Evolutionary conservation across 2,113 vertebrate species (phyloP).

Genomic region (Myrmecobius fasciatus): DNA sequence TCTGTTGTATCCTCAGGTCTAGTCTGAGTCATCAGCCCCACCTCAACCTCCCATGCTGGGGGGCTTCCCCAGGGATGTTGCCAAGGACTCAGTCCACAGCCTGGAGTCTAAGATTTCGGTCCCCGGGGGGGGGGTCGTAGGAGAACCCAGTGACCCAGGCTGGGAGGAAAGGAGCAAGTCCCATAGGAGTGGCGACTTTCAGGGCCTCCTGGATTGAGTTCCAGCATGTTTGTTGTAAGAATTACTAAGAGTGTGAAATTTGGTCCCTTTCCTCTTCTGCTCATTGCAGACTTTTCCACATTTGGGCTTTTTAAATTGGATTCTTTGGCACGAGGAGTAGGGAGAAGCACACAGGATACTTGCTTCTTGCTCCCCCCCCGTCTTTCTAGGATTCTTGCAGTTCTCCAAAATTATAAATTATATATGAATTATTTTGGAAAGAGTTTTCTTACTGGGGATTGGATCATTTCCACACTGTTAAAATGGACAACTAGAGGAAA

Average conservation of each 20-base stretch:
- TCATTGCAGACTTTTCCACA: background rate
- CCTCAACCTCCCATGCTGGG: too few species aligned
- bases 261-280: background rate
- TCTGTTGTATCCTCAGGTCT: too few species aligned
- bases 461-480: background rate
- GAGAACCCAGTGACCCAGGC: too few species aligned
- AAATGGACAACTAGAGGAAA: background rate
- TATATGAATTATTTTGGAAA: background rate
- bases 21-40: too few species aligned
- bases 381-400: background rate
- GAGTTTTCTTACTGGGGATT: background rate
- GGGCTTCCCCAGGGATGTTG: too few species aligned
- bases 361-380: background rate
- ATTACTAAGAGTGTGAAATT: background rate
- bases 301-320: background rate
- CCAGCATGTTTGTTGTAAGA: background rate
- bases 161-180: too few species aligned
- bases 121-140: too few species aligned
- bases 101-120: too few species aligned
- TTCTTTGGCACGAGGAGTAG: background rate
- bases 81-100: too few species aligned
- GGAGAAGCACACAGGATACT: background rate
- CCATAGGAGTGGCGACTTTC: too few species aligned
- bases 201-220: background rate
- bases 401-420: background rate